Base-by-base conservation (phyloP, 2,113 vertebrate species). In the Apistogramma diplotaenia region DNA sequence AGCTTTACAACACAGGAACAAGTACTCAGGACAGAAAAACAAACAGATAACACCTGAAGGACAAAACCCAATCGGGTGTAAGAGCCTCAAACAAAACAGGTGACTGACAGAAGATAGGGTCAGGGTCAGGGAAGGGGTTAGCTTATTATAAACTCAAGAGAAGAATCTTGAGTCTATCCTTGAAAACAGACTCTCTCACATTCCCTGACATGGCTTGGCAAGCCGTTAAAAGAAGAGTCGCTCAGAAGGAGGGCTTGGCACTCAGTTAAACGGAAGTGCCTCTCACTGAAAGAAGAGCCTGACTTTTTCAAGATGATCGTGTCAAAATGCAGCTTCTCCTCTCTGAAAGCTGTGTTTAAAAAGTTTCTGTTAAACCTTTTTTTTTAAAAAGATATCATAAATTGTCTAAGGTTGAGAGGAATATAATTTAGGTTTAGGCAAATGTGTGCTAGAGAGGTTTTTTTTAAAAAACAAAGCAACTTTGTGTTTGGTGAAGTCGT, bases 121-220 rank as follows among this genome's bases (percentile, higher is more conserved):
- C 72, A 87, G 74, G 76, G 83, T 76, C 54, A 62, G 77, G 8
- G 18, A 33, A 25, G 18, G n/a, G 61, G 60, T 61, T 37, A 49
- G 49, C 21, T 54, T 75, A 56, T 54, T 71, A 77, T 72, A 81
- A 84, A 86, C 19, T 78, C 10, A 65, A 85, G 73, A 49, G 76
- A 84, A 81, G 40, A 72, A 61, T 82, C 84, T 80, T 58, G 21
- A 76, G 82, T 62, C 61, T 37, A 55, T 55, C 65, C 85, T 84
- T 85, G 74, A 89, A 89, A 85, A 91, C 85, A 81, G 83, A 72
- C 55, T 78, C 78, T 79, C 83, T 81, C 70, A 89, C 83, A 84
- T 86, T 83, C 71, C 72, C 74, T 74, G 83, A 89, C 84, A 86
- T 80, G 82, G 72, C 81, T 85, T 89, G 85, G 89, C 91, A 89